Conservation (phyloP, 2,797 vertebrate species). For the Steatocranus sp. region DNA sequence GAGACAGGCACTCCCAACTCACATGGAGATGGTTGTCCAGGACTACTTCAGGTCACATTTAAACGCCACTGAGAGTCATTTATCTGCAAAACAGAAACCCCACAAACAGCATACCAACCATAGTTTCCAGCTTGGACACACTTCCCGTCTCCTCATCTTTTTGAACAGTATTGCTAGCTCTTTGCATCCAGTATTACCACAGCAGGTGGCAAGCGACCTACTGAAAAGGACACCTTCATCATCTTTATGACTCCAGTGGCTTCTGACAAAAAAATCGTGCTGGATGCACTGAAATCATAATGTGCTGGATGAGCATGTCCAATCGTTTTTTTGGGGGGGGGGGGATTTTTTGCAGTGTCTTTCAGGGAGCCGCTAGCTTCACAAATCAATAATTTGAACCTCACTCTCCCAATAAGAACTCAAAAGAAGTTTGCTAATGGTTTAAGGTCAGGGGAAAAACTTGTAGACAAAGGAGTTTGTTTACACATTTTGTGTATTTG, state of each 20-base stretch:
- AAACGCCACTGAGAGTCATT: neutral
- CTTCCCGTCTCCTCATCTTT: neutral
- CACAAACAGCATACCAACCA: neutral
- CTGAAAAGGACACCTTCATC: neutral
- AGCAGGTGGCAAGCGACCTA: neutral
- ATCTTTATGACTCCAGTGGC: neutral
- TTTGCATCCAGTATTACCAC: neutral
- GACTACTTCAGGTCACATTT: neutral
- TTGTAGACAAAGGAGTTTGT: neutral
- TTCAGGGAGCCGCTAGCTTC: neutral
- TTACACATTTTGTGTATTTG: constrained; percentile 1
- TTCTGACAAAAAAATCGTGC: neutral
- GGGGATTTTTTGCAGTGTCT: neutral
- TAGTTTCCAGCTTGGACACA: neutral
- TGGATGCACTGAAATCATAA: neutral
- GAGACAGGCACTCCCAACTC: neutral
- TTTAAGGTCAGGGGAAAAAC: constrained; percentile 13
- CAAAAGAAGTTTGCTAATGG: neutral
- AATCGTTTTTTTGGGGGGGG: neutral
- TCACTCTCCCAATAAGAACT: neutral
- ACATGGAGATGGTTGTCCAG: neutral
- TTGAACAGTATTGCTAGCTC: neutral
- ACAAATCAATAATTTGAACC: neutral
- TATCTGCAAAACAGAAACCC: neutral
- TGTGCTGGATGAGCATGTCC: neutral